Percentiles rank a stretch among this genome's conserved stretches.
Evolutionary conservation across 2,797 vertebrate species (phyloP).

Genomic region (Epinephelus malabaricus): DNA sequence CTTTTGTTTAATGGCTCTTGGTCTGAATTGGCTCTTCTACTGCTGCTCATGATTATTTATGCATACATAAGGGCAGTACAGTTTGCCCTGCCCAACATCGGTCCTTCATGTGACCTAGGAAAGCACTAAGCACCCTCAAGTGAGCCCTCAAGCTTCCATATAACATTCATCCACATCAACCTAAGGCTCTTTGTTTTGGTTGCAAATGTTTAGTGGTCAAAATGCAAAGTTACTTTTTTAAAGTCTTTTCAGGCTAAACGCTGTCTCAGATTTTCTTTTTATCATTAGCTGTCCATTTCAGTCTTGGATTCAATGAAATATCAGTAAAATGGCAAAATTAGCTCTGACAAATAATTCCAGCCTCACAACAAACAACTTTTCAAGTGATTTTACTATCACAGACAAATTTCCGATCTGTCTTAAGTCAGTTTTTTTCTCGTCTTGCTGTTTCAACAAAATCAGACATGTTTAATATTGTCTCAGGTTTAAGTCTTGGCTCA

Average conservation of each 20-base stretch:
- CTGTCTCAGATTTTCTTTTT: neutral
- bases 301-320: too few relatives aligned
- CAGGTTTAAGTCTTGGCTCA: too few relatives aligned
- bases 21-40: neutral
- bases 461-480: too few relatives aligned
- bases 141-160: neutral
- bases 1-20: neutral
- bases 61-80: neutral
- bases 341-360: too few relatives aligned
- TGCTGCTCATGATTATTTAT: neutral
- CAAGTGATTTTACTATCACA: too few relatives aligned
- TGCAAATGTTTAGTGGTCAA: neutral
- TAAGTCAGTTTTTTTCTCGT: too few relatives aligned
- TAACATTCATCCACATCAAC: neutral
- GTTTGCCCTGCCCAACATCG: neutral
- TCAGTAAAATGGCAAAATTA: too few relatives aligned
- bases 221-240: neutral
- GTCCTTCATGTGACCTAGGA: neutral
- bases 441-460: too few relatives aligned
- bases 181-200: conserved; percentile 15
- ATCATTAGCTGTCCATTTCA: too few relatives aligned
- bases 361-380: too few relatives aligned
- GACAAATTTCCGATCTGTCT: too few relatives aligned
- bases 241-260: neutral
- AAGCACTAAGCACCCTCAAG: neutral